Percentiles rank a stretch among this genome's conserved stretches.
phyloP scores from a whole-genome alignment of 2,888 invertebrate species.

The Euproctis similis region DNA sequence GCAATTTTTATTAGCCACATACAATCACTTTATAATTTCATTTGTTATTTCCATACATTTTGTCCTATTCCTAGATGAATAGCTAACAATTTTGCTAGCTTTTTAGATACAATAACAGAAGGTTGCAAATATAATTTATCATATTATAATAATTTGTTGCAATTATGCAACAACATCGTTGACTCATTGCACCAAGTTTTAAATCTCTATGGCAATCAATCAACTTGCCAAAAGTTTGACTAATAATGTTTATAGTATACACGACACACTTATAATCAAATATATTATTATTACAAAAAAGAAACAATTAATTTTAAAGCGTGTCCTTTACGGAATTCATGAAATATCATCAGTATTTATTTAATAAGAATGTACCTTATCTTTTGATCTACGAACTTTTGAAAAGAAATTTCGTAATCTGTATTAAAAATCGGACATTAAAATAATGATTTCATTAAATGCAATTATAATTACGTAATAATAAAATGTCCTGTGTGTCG shows the following conservation, averaged over 20 bases:
- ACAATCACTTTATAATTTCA: too few species aligned
- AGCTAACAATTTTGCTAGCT: too few species aligned
- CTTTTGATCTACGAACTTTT: background rate
- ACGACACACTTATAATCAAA: background rate
- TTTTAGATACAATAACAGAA: background rate
- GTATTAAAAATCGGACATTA: constrained; percentile 7
- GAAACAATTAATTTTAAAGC: background rate
- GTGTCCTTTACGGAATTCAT: constrained; percentile 14
- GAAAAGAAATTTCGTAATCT: constrained; percentile 6
- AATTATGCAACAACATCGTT: constrained; percentile 1
- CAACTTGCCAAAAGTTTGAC: constrained; percentile 3
- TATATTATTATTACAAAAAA: background rate
- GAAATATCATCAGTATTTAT: constrained; percentile 26
- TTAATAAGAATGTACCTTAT: background rate
- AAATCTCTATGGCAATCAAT: constrained; percentile 1
- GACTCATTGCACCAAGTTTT: background rate
- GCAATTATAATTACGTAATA: constrained; percentile 17
- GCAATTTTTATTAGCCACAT: too few species aligned
- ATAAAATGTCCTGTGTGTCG: constrained; percentile 16
- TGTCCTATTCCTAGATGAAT: too few species aligned
- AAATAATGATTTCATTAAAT: constrained; percentile 13
- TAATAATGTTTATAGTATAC: constrained; percentile 1
- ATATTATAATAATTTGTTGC: background rate
- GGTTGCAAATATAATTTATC: constrained; percentile 1
- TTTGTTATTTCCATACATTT: too few species aligned